phyloP scores from a whole-genome alignment of 2,888 invertebrate species.

The Selenia dentaria region DNA sequence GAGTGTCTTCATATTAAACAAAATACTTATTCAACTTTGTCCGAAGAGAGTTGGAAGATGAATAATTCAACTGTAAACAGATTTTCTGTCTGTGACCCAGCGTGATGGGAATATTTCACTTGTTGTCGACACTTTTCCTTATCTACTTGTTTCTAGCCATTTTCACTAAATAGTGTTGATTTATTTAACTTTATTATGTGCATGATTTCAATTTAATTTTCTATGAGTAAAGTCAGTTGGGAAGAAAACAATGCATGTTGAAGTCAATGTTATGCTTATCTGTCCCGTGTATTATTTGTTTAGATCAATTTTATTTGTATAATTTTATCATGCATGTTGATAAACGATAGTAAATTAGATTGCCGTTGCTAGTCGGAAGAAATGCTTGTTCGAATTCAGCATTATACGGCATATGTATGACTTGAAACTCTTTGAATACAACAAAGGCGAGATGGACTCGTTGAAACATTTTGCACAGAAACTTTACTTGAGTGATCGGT shows the following conservation, averaged over 20 bases:
- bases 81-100: too few relatives aligned
- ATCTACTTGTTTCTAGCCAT: slow-evolving; percentile 10
- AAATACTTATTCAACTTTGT: too few relatives aligned
- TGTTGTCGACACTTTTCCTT: background rate
- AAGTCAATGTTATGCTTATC: slow-evolving; percentile 53
- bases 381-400: slow-evolving; percentile 4
- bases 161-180: background rate
- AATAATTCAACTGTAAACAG: too few relatives aligned
- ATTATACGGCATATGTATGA: too few relatives aligned
- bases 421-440: background rate
- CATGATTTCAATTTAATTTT: slow-evolving; percentile 14
- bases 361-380: background rate
- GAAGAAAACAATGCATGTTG: slow-evolving; percentile 55
- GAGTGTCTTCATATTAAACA: too few relatives aligned
- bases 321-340: slow-evolving; percentile 51
- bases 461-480: slow-evolving; percentile 4
- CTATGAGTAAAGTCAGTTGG: slow-evolving; percentile 27
- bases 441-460: background rate
- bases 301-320: slow-evolving; percentile 45
- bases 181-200: slow-evolving; percentile 10
- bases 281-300: slow-evolving; percentile 46
- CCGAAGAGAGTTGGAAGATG: too few relatives aligned
- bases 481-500: background rate
- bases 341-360: slow-evolving; percentile 32
- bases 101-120: too few relatives aligned